phyloP scores from a whole-genome alignment of 2,888 invertebrate species.

The Apamea crenata region DNA sequence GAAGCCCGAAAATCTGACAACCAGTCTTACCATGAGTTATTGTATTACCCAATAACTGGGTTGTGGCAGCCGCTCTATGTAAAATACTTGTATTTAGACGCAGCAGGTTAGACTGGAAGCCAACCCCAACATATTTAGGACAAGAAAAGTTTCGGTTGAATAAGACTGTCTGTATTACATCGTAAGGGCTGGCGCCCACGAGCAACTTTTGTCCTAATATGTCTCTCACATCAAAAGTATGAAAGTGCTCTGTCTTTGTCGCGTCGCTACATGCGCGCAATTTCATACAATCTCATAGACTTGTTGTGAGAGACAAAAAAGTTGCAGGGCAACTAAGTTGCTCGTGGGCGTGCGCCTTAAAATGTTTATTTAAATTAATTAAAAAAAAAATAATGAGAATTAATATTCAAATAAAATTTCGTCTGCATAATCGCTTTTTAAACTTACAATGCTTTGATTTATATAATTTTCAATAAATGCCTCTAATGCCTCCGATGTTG shows the following conservation, averaged over 20 bases:
- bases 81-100: background rate
- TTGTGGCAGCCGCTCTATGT: background rate
- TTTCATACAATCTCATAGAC: too few species aligned
- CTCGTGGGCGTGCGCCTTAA: background rate
- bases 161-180: conserved; percentile 12
- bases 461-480: background rate
- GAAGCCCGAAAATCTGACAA: background rate
- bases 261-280: too few species aligned
- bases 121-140: background rate
- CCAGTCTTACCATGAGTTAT: background rate
- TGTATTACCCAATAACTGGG: background rate
- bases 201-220: too few species aligned
- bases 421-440: background rate
- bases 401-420: too few species aligned
- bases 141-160: too few species aligned
- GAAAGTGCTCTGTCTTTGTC: too few species aligned
- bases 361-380: conserved; percentile 3
- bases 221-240: too few species aligned
- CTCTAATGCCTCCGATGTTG: conserved; percentile 7
- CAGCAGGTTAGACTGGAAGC: background rate
- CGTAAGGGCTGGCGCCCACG: too few species aligned
- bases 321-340: too few species aligned
- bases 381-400: background rate
- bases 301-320: too few species aligned
- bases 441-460: background rate